A percentile compares a stretch with the other conserved stretches of the same genome.
These are phyloP conservation scores for Drosophila insularis DNA, from an alignment of 1,140 invertebrate genomes.

Conservation along the genomic window DNA sequence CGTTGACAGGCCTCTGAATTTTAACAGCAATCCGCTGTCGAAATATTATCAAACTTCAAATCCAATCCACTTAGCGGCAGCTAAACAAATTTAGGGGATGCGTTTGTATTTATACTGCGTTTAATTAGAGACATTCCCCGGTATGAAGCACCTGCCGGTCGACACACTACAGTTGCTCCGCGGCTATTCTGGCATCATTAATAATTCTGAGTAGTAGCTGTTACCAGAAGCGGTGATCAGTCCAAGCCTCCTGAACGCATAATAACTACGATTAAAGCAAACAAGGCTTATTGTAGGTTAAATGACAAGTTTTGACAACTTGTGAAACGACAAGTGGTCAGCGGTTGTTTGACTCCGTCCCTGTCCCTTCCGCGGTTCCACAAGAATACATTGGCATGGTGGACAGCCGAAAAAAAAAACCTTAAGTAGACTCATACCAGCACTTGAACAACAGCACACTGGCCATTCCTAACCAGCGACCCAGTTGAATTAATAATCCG, in stretches of 20 bases:
- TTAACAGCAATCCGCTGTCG: constrained; percentile 38
- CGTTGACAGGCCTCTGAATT: constrained; percentile 45
- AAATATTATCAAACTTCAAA: constrained; percentile 54
- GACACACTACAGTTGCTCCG: constrained; percentile 19
- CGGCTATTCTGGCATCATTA: constrained; percentile 52
- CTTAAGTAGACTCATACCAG: neutral
- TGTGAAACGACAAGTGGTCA: constrained; percentile 80
- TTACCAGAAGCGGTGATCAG: constrained; percentile 23
- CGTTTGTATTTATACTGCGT: constrained; percentile 11
- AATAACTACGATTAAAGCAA: constrained; percentile 82
- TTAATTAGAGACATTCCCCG: constrained; percentile 69
- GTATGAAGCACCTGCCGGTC: constrained; percentile 65
- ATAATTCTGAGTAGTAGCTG: constrained; percentile 48
- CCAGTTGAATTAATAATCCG: constrained; percentile 82
- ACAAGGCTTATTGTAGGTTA: constrained; percentile 82
- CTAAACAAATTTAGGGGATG: constrained; percentile 14
- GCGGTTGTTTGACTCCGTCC: constrained; percentile 10
- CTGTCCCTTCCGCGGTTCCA: constrained; percentile 12
- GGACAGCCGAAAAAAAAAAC: constrained; percentile 18
- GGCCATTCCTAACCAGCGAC: constrained; percentile 37
- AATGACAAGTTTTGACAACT: constrained; percentile 83
- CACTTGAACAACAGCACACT: constrained; percentile 14
- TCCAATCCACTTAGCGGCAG: constrained; percentile 38
- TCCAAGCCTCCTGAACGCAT: constrained; percentile 68
- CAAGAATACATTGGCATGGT: constrained; percentile 33